These are phyloP conservation scores for Sphyrna mokarran DNA, from an alignment of 2,113 vertebrate species.

Conservation along the genomic window DNA sequence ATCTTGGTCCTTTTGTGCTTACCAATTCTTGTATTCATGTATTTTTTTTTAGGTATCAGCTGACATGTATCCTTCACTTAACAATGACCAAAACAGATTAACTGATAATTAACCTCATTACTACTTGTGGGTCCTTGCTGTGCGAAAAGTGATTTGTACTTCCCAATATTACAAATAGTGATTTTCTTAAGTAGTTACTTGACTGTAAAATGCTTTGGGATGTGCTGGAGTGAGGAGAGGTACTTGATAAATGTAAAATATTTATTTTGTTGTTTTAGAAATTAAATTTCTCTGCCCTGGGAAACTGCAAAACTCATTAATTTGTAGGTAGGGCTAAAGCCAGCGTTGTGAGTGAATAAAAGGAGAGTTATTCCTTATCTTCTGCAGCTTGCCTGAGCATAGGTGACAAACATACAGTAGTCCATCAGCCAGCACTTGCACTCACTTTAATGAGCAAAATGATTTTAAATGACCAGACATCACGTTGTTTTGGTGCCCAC, in stretches of 20 bases:
- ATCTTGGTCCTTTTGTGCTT: no score
- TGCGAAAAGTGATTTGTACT: no score
- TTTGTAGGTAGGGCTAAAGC: neutral
- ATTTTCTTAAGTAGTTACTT: no score
- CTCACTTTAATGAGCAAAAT: neutral
- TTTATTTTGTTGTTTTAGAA: neutral
- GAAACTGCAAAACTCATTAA: neutral
- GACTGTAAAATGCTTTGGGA: neutral
- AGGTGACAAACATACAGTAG: neutral
- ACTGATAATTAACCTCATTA: neutral
- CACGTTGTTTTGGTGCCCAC: neutral
- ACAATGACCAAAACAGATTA: neutral
- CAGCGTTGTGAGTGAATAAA: neutral
- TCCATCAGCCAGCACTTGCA: neutral
- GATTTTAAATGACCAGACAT: neutral
- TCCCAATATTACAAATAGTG: no score
- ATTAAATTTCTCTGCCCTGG: neutral
- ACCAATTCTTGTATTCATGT: no score
- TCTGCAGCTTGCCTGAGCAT: neutral
- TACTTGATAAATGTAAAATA: neutral
- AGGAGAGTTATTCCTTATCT: neutral
- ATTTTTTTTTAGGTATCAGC: no score
- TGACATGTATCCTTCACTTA: neutral
- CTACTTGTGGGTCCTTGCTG: neutral
- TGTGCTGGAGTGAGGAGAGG: neutral